Evolutionary conservation across 2,888 invertebrate species (phyloP).

Genomic region (Drosophila anomelani): DNA sequence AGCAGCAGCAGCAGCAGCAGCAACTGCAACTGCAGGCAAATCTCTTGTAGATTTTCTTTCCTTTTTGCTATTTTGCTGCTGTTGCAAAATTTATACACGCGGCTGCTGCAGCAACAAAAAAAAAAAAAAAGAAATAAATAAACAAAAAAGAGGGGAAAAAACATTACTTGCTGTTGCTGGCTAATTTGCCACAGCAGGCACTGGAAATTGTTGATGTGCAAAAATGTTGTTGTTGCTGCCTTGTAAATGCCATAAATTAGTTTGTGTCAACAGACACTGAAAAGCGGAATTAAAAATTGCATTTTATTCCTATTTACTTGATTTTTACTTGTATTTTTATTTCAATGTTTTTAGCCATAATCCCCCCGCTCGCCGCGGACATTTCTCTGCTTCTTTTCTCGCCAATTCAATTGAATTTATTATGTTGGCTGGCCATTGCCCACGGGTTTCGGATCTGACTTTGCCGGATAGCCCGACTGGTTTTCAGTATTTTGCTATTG

Average conservation of each 20-base stretch:
- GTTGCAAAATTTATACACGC: constrained; percentile 73
- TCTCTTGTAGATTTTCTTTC: constrained; percentile 56
- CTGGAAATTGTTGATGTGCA: constrained; percentile 78
- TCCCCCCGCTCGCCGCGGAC: constrained; percentile 10
- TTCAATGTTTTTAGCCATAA: constrained; percentile 4
- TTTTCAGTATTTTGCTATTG: constrained; percentile 34
- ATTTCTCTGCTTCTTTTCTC: constrained; percentile 10
- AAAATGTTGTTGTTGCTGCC: constrained; percentile 59
- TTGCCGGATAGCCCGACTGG: constrained; percentile 20
- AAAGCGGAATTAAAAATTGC: constrained; percentile 65
- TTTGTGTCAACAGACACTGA: constrained; percentile 65
- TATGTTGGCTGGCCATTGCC: constrained; percentile 57
- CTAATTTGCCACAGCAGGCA: constrained; percentile 73
- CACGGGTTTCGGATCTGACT: constrained; percentile 37
- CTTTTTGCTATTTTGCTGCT: constrained; percentile 43
- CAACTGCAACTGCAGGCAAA: constrained; percentile 54
- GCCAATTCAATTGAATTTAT: constrained; percentile 42
- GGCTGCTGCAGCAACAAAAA: constrained; percentile 48
- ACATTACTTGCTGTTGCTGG: constrained; percentile 51
- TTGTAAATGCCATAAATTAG: constrained; percentile 79
- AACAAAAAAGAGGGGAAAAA: constrained; percentile 34
- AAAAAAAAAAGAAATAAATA: constrained; percentile 12
- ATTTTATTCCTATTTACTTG: constrained; percentile 36
- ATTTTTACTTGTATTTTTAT: constrained; percentile 28
- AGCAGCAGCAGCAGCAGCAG: constrained; percentile 18